Percentiles rank a stretch among this genome's conserved stretches.
phyloP scores from a whole-genome alignment of 2,797 vertebrate genomes.

The Salmo trutta region DNA sequence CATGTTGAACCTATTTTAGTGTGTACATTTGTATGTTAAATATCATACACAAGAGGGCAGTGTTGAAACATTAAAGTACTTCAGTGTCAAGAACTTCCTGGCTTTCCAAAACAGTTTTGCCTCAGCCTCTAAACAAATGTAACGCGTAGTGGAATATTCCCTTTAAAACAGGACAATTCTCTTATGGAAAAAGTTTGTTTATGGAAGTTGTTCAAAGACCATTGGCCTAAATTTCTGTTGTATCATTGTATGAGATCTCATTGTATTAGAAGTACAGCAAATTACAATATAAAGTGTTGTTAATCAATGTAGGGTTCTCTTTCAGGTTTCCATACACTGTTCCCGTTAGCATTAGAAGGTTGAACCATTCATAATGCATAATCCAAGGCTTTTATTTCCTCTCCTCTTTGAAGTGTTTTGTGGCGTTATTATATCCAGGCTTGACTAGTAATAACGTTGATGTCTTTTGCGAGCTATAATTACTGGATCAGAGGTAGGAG shows the following conservation, averaged over 20 bases:
- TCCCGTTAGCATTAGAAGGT: constrained; percentile 47
- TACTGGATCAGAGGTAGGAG: constrained; percentile 74
- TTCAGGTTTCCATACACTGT: constrained; percentile 9
- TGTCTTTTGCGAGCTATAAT: constrained; percentile 77
- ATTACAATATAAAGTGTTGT: constrained; percentile 7
- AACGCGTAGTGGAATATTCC: not conserved
- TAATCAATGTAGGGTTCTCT: constrained; percentile 44
- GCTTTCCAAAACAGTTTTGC: not conserved
- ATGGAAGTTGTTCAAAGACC: not conserved
- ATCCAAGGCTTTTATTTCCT: constrained; percentile 71
- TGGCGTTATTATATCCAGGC: constrained; percentile 73
- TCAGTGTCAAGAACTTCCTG: not conserved
- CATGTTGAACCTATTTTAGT: not conserved
- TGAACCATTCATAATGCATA: constrained; percentile 65
- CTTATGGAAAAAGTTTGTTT: not conserved
- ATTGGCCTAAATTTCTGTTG: not conserved
- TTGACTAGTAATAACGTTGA: constrained; percentile 76
- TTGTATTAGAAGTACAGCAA: not conserved
- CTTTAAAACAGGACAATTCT: not conserved
- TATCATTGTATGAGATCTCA: not conserved
- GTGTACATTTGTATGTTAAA: not conserved
- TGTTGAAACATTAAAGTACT: constrained; percentile 61
- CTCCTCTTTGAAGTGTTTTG: constrained; percentile 58
- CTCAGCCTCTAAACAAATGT: not conserved
- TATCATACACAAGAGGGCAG: constrained; percentile 73